Evolutionary conservation across 2,797 vertebrate species (phyloP).

Genomic region (Micrastur ruficollis): DNA sequence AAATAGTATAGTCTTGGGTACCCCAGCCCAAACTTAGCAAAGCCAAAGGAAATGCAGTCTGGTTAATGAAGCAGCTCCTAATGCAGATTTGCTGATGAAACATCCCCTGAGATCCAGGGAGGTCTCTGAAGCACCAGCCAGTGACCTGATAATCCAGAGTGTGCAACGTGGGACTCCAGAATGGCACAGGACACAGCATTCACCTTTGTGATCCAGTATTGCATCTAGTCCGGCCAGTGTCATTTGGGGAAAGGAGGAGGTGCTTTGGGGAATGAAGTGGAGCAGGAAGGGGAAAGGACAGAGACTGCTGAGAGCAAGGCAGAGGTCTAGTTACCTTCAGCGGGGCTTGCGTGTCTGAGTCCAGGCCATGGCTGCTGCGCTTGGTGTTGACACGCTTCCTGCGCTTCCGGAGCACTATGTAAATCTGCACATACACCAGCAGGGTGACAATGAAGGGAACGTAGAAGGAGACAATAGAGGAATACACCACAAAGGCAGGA

Average conservation of each 20-base stretch:
- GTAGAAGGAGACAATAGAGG: constrained; percentile 98
- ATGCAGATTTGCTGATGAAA: background rate
- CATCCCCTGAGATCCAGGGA: background rate
- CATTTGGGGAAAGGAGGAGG: background rate
- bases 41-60: background rate
- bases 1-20: fast-evolving
- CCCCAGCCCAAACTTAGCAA: background rate
- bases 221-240: background rate
- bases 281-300: background rate
- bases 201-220: fast-evolving
- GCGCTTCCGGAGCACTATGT: constrained; percentile 90
- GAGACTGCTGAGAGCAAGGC: background rate
- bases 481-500: constrained; percentile 97
- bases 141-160: background rate
- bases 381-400: constrained; percentile 96
- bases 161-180: background rate
- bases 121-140: background rate
- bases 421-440: constrained; percentile 98
- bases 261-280: background rate
- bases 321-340: constrained; percentile 83
- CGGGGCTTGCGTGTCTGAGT: constrained; percentile 74
- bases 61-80: background rate
- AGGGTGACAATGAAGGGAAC: constrained; percentile 98
- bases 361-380: constrained; percentile 77
- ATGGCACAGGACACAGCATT: background rate